phyloP scores from a whole-genome alignment of 2,797 vertebrate species.

The Eremophila alpestris region DNA sequence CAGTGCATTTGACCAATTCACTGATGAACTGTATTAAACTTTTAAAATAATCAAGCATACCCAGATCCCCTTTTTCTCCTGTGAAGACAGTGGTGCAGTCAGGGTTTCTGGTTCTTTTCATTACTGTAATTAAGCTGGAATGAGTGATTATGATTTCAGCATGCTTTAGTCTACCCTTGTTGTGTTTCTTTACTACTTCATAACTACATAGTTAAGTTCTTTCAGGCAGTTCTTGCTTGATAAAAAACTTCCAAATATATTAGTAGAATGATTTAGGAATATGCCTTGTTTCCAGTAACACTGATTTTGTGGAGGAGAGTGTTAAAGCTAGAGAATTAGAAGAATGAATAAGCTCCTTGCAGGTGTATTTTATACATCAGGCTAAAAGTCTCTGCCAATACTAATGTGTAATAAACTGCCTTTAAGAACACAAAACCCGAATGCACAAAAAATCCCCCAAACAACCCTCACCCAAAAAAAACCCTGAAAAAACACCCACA shows the following conservation, averaged over 20 bases:
- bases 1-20: neutral
- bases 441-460: rapidly evolving
- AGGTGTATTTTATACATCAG: neutral
- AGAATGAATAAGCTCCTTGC: neutral
- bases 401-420: neutral
- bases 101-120: neutral
- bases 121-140: neutral
- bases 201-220: neutral
- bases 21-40: neutral
- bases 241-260: neutral
- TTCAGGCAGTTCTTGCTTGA: neutral
- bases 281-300: neutral
- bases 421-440: neutral
- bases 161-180: neutral
- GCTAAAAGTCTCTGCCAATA: neutral
- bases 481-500: neutral
- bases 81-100: neutral
- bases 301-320: neutral
- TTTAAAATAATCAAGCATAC: neutral
- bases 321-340: neutral
- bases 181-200: neutral
- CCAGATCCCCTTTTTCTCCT: neutral
- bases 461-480: neutral
- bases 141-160: neutral
- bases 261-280: neutral